These are phyloP conservation scores for Venturia canescens DNA, from an alignment of 1,140 invertebrate species.

Conservation along the genomic window DNA sequence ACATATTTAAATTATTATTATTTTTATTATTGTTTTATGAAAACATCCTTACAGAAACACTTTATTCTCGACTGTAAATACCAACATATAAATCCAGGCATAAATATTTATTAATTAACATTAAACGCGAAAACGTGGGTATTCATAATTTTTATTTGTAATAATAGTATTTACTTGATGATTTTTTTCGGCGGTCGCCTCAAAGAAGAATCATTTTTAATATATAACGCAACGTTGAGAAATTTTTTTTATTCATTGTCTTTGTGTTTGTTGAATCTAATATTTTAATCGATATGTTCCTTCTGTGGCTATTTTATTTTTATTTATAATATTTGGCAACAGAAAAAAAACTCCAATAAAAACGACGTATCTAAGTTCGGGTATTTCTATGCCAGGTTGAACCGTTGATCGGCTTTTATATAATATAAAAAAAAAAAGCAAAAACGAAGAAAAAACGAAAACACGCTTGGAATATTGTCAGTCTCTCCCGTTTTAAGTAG, in stretches of 20 bases:
- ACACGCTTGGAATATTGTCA: constrained; percentile 51
- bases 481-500: constrained; percentile 14
- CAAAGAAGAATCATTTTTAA: neutral
- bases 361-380: neutral
- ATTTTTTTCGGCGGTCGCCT: neutral
- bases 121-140: neutral
- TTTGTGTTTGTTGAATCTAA: constrained; percentile 6
- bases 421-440: constrained; percentile 26
- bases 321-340: neutral
- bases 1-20: constrained; percentile 68
- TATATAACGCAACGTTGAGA: constrained; percentile 8
- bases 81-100: too few species aligned
- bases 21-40: constrained; percentile 53
- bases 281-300: constrained; percentile 5
- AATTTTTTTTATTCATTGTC: neutral
- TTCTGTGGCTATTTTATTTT: constrained; percentile 25
- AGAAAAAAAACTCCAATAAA: neutral
- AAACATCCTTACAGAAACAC: neutral
- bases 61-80: constrained; percentile 51
- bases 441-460: constrained; percentile 55
- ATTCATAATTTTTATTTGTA: too few species aligned
- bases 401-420: constrained; percentile 37
- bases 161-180: too few species aligned
- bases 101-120: constrained; percentile 2
- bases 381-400: neutral